Conservation (phyloP, 1,140 invertebrate genomes). For the Uloborus diversus region DNA sequence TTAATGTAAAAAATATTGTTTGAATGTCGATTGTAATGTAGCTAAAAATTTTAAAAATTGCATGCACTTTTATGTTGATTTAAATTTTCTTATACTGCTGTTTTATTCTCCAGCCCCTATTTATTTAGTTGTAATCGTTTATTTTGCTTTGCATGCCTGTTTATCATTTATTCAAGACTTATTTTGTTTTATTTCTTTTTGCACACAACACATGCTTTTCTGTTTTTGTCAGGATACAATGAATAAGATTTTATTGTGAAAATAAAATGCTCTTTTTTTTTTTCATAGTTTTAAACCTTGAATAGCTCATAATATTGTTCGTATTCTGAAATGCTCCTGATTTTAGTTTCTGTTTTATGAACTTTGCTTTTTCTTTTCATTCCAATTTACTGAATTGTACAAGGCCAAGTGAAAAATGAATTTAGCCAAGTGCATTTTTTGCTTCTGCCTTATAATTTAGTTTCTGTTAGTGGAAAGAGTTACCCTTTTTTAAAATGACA, state of each 20-base stretch:
- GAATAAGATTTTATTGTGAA: background rate
- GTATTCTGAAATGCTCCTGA: background rate
- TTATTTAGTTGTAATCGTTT: no score
- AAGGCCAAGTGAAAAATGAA: background rate
- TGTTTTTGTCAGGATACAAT: constrained; percentile 14
- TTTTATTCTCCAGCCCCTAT: background rate
- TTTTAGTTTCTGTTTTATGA: background rate
- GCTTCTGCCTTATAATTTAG: background rate
- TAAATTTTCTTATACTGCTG: background rate
- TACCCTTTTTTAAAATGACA: background rate
- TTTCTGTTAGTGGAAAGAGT: background rate
- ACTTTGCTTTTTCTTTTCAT: background rate
- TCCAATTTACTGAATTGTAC: background rate
- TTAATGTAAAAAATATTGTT: no score
- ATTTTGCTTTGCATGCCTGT: background rate
- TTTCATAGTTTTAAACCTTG: background rate
- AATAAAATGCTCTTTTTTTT: background rate
- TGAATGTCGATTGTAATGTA: no score
- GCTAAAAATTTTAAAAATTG: no score
- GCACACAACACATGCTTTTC: constrained; percentile 51
- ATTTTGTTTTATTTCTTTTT: background rate
- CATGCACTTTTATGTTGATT: no score
- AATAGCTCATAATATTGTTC: background rate
- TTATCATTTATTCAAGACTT: background rate
- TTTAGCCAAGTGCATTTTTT: background rate